These are phyloP conservation scores for Diplodus sargus DNA, from an alignment of 2,797 vertebrate species.

Conservation along the genomic window DNA sequence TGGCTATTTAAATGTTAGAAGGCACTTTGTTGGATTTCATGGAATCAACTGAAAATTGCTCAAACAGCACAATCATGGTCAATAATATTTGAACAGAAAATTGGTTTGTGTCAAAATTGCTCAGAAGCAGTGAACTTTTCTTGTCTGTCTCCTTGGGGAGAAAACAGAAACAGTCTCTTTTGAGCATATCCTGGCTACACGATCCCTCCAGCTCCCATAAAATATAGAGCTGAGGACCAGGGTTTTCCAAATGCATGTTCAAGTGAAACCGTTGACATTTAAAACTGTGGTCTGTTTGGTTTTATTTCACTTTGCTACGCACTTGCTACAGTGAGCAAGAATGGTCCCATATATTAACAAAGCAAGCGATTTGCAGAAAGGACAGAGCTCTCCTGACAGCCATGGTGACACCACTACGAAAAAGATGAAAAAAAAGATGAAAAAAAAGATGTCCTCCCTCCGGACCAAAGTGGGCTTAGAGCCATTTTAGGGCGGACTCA, in stretches of 20 bases:
- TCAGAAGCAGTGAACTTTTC: constrained; percentile 21
- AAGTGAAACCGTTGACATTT: constrained; percentile 53
- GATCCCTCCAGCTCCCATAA: constrained; percentile 25
- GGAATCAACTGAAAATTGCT: constrained; percentile 28
- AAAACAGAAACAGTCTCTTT: constrained; percentile 45
- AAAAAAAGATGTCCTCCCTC: constrained; percentile 40
- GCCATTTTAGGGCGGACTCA: constrained; percentile 46
- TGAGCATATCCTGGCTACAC: constrained; percentile 32
- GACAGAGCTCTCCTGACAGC: constrained; percentile 32
- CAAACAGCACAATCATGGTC: constrained; percentile 46
- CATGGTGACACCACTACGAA: constrained; percentile 16
- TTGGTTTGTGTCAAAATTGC: constrained; percentile 44
- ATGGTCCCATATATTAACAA: constrained; percentile 5
- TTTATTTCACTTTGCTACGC: constrained; percentile 49
- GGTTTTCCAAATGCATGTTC: constrained; percentile 45
- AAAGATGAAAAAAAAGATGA: neutral
- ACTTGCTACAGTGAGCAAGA: constrained; percentile 23
- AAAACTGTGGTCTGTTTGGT: constrained; percentile 43
- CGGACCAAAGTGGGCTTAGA: constrained; percentile 37
- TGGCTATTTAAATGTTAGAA: constrained; percentile 50
- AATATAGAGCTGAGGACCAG: constrained; percentile 34
- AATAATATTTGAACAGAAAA: constrained; percentile 62
- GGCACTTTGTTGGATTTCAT: constrained; percentile 45
- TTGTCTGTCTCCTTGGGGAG: constrained; percentile 22
- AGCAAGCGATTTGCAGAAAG: constrained; percentile 1